Evolutionary conservation across 2,113 vertebrate species (phyloP).

Genomic region (Nesogale talazaci): DNA sequence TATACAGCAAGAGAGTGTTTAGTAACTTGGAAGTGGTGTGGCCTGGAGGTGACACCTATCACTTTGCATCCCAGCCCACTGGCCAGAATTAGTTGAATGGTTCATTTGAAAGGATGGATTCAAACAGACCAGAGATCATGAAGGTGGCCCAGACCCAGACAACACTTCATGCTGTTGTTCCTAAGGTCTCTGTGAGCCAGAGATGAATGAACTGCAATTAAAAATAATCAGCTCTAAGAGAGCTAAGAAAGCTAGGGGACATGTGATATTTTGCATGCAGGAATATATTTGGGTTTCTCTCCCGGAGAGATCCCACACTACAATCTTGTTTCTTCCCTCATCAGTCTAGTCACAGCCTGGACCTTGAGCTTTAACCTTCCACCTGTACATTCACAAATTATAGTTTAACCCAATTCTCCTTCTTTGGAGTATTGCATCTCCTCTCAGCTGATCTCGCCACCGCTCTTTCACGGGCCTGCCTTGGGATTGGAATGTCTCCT

Average conservation of each 20-base stretch:
- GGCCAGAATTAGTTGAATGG: not conserved
- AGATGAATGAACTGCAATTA: not conserved
- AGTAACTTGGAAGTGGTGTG: not conserved
- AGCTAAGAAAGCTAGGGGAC: not conserved
- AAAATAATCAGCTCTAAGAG: not conserved
- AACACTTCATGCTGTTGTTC: not conserved
- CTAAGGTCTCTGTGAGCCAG: not conserved
- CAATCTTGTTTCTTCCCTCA: not conserved
- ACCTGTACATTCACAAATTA: constrained; percentile 8
- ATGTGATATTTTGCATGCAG: not conserved
- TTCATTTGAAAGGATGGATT: not conserved
- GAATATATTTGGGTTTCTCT: not conserved
- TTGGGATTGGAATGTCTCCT: not conserved
- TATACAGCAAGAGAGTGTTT: not conserved
- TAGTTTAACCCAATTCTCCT: constrained; percentile 23
- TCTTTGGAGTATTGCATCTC: constrained; percentile 36
- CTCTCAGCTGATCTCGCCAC: not conserved
- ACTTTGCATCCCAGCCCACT: not conserved
- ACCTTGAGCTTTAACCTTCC: constrained; percentile 49
- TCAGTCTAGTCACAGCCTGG: not conserved
- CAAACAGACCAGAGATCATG: not conserved
- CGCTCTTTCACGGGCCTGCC: not conserved
- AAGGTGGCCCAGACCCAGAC: not conserved
- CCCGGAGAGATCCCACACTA: not conserved
- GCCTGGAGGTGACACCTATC: not conserved